phyloP scores from a whole-genome alignment of 2,113 vertebrate species.

The Bubalus kerabau region DNA sequence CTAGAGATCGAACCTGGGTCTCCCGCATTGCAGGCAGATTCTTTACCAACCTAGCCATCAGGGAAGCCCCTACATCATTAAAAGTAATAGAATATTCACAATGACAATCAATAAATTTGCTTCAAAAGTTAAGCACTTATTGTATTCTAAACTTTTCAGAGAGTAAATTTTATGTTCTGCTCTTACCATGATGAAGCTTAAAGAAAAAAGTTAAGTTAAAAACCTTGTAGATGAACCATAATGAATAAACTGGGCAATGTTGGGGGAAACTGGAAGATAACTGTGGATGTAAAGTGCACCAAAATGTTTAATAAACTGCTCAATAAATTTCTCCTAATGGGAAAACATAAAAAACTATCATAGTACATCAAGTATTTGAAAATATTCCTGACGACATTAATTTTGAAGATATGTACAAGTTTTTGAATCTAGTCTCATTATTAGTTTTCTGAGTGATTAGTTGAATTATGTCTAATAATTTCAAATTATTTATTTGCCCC shows the following conservation, averaged over 20 bases:
- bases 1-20: neutral
- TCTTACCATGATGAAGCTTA: neutral
- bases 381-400: neutral
- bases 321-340: neutral
- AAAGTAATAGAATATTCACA: neutral
- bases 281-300: neutral
- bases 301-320: neutral
- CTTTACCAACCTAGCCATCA: neutral
- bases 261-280: neutral
- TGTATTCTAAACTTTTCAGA: neutral
- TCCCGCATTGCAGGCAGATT: neutral
- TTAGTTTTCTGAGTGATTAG: neutral
- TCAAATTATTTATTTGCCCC: neutral
- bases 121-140: neutral
- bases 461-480: neutral
- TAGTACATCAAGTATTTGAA: neutral
- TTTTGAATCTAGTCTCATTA: neutral
- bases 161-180: neutral
- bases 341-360: neutral
- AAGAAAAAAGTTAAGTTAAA: neutral
- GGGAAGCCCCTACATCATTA: neutral
- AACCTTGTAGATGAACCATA: neutral
- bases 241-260: neutral
- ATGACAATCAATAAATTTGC: neutral
- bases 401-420: neutral